Evolutionary conservation across 2,797 vertebrate species (phyloP).

Genomic region (Gymnoscopelus braueri): DNA sequence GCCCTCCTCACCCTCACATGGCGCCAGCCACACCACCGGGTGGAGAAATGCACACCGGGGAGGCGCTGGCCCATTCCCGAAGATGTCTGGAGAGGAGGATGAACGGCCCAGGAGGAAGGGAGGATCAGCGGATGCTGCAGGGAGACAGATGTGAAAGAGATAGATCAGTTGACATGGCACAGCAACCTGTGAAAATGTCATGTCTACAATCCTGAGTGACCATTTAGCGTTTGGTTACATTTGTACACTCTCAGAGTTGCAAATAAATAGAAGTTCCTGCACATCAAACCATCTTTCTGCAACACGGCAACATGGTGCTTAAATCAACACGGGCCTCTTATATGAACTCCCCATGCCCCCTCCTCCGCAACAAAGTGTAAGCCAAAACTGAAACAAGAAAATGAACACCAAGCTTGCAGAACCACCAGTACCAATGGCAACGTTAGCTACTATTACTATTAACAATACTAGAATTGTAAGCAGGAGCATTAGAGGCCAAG

Average conservation of each 20-base stretch:
- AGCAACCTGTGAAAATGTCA: not conserved
- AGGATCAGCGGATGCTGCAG: constrained; percentile 61
- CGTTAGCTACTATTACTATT: not conserved
- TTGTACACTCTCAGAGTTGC: no score
- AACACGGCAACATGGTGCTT: no score
- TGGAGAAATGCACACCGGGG: constrained; percentile 73
- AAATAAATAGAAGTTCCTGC: no score
- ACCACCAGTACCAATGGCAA: constrained; percentile 18
- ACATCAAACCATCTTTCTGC: no score
- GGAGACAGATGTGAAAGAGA: constrained; percentile 35
- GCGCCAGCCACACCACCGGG: constrained; percentile 69
- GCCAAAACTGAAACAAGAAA: constrained; percentile 18
- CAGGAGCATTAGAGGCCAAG: constrained; percentile 8
- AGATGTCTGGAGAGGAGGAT: constrained; percentile 68
- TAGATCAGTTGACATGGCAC: constrained; percentile 11
- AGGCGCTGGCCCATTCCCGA: constrained; percentile 88
- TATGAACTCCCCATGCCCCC: no score
- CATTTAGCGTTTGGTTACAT: no score
- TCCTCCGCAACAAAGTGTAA: no score
- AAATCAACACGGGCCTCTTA: no score
- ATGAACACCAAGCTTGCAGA: constrained; percentile 3
- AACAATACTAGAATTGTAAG: not conserved
- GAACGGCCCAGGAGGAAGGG: constrained; percentile 45
- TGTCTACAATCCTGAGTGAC: no score
- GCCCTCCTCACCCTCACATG: constrained; percentile 73